Base-by-base conservation (phyloP, 2,888 invertebrate species). In the Agrochola macilenta region DNA sequence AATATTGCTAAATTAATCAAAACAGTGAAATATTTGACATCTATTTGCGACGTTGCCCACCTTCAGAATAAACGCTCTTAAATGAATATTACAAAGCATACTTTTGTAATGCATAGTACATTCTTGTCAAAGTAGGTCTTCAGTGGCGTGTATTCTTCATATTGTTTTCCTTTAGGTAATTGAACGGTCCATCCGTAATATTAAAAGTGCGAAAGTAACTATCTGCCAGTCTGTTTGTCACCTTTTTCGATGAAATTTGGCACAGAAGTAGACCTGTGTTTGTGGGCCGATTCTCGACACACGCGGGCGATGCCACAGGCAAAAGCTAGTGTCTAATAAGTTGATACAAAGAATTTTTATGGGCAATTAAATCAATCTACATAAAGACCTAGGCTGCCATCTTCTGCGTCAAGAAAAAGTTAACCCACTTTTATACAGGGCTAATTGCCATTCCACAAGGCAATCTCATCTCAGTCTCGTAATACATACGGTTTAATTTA, bases 401-500 rank as follows among this genome's bases (percentile, higher is more conserved):
- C 11, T 58, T 60, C 39, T 11, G 1, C 23, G 7, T 7, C 11
- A 68, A 30, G 17, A 17, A 68, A 43, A 66, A 20, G 26, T 14
- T 17, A 46, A 46, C 17, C 17, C 9, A n/a, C 8, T 2, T n/a
- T 12, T 71, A 9, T 14, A 70, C 35, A 1, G 17, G 14, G 26
- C 58, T 26, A 71, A 17, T 46, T 78, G 8, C 30, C n/a, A 54
- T 46, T 65, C 35, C 7, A 58, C 46, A 58, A 39, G 23, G 39
- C 26, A 23, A 54, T 30, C 7, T 57, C 68, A 57, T 57, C 57
- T 57, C 26, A 66, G 78, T 39, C 17, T 23, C 26, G 23, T 35
- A 26, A 57, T 5, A 26, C 46, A 39, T 39, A 70, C 0, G 35
- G 58, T 65, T 54, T 26, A 57, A 66, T 82, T 81, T 58, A 69